Evolutionary conservation across 2,888 invertebrate genomes (phyloP).

Genomic region (Isoperla grammatica): DNA sequence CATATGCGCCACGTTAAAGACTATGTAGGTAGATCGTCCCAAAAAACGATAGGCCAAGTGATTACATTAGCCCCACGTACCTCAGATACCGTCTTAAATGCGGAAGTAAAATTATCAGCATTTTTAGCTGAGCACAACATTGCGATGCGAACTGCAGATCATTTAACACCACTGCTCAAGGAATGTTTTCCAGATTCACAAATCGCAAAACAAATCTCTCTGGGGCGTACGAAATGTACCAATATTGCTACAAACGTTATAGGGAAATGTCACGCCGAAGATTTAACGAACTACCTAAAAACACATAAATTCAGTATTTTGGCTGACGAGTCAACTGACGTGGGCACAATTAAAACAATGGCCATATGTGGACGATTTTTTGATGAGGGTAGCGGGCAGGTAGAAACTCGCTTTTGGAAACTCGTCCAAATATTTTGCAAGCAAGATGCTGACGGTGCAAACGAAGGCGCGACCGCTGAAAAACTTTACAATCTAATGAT

Average conservation of each 20-base stretch:
- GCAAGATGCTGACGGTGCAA: constrained; percentile 2
- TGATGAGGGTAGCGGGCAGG: constrained; percentile 29
- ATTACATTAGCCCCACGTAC: background rate
- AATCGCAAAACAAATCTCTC: constrained; percentile 9
- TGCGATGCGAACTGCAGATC: constrained; percentile 27
- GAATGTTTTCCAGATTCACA: constrained; percentile 16
- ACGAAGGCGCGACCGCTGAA: constrained; percentile 12
- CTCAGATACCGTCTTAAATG: constrained; percentile 4
- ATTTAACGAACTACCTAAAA: background rate
- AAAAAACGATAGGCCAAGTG: background rate
- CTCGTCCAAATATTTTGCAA: constrained; percentile 10
- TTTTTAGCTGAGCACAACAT: constrained; percentile 37
- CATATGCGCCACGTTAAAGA: background rate
- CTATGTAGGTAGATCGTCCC: background rate
- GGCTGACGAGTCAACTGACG: constrained; percentile 36
- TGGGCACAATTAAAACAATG: constrained; percentile 34
- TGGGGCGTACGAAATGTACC: constrained; percentile 10
- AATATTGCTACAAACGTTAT: constrained; percentile 16
- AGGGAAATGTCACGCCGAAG: background rate
- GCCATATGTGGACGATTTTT: constrained; percentile 34
- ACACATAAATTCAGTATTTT: constrained; percentile 28
- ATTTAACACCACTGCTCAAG: constrained; percentile 14
- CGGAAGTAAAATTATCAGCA: constrained; percentile 16
- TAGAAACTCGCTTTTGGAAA: constrained; percentile 15
- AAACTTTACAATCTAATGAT: constrained; percentile 11